Conservation (phyloP, 2,113 vertebrate genomes). For the Australoheros scitulus region DNA sequence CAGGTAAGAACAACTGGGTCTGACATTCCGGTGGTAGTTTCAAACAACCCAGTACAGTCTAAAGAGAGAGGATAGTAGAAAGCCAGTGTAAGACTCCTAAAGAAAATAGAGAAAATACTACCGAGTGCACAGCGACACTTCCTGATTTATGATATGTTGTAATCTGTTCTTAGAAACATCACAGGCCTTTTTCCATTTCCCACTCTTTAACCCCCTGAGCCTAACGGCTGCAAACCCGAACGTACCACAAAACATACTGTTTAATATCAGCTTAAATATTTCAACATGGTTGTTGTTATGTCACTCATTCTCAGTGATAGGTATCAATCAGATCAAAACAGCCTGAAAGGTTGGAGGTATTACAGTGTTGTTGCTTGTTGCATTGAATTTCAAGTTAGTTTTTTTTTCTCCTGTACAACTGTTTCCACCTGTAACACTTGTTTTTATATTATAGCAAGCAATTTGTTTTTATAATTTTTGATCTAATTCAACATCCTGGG, state of each 20-base stretch:
- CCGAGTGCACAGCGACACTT: background rate
- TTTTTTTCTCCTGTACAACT: too few relatives aligned
- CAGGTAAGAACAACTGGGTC: constrained; percentile 78
- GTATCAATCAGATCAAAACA: too few relatives aligned
- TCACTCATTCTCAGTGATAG: background rate
- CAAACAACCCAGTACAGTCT: background rate
- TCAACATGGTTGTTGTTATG: background rate
- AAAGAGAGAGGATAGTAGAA: too few relatives aligned
- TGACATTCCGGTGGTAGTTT: background rate
- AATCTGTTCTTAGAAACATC: background rate
- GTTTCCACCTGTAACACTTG: too few relatives aligned
- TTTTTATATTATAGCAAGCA: too few relatives aligned
- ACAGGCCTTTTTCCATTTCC: background rate
- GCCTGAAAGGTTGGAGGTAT: too few relatives aligned
- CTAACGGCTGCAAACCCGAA: background rate
- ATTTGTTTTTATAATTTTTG: too few relatives aligned
- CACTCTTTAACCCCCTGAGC: background rate
- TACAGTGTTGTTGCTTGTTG: too few relatives aligned
- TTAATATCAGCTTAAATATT: background rate
- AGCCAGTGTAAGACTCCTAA: background rate
- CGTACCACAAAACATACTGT: background rate
- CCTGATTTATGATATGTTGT: background rate
- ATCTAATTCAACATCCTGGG: too few relatives aligned
- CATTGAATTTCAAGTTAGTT: too few relatives aligned
- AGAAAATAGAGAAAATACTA: background rate